These are phyloP conservation scores for Dasypogon diadema DNA, from an alignment of 2,888 invertebrate species.

Conservation along the genomic window DNA sequence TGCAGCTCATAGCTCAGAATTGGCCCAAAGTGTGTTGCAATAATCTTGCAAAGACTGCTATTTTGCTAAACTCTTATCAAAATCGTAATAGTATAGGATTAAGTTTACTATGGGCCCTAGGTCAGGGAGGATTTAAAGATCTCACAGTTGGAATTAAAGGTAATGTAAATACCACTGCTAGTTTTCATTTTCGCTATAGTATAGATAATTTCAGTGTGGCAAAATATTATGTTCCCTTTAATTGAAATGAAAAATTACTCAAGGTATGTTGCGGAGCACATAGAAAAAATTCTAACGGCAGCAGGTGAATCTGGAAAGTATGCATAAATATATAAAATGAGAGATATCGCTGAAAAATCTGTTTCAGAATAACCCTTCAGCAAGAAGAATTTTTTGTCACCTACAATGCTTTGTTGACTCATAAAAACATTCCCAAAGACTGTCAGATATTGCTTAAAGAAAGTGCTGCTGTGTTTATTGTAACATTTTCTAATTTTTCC, in stretches of 20 bases:
- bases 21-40: slow-evolving; percentile 75
- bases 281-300: slow-evolving; percentile 66
- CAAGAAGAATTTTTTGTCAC: slow-evolving; percentile 63
- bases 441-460: slow-evolving; percentile 61
- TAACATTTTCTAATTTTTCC: too few relatives aligned
- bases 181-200: too few relatives aligned
- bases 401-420: slow-evolving; percentile 61
- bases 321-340: not conserved
- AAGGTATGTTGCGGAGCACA: slow-evolving; percentile 74
- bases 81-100: slow-evolving; percentile 80
- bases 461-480: slow-evolving; percentile 63
- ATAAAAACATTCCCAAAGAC: slow-evolving; percentile 62
- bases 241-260: slow-evolving; percentile 79
- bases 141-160: slow-evolving; percentile 77
- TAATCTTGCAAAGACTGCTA: slow-evolving; percentile 75
- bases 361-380: slow-evolving; percentile 57
- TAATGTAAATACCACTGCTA: too few relatives aligned
- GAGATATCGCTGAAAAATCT: not conserved
- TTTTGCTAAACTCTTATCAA: slow-evolving; percentile 80
- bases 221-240: slow-evolving; percentile 79
- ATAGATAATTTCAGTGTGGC: slow-evolving; percentile 74
- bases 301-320: slow-evolving; percentile 48
- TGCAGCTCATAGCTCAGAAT: slow-evolving; percentile 77
- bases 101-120: slow-evolving; percentile 81
- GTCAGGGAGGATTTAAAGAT: slow-evolving; percentile 77